Percentiles rank a stretch among this genome's conserved stretches.
These are phyloP conservation scores for Pectinophora gossypiella DNA, from an alignment of 1,140 invertebrate species.

Conservation along the genomic window DNA sequence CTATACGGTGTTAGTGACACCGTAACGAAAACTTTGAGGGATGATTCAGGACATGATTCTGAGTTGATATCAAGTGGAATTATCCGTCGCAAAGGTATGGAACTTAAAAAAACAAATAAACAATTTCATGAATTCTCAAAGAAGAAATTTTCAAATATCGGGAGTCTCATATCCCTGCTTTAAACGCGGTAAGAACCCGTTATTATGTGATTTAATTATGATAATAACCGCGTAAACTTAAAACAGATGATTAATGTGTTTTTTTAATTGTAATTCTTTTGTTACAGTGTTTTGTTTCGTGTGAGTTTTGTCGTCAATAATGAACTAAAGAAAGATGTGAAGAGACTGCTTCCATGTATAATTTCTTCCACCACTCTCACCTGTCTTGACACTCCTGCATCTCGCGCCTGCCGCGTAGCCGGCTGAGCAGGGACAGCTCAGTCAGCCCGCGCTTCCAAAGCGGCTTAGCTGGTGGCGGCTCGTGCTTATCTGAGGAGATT, in stretches of 20 bases:
- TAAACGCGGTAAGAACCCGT: too few species aligned
- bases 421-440: slow-evolving; percentile 46
- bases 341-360: not conserved
- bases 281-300: not conserved
- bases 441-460: slow-evolving; percentile 58
- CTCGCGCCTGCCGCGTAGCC: slow-evolving; percentile 37
- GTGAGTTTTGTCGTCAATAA: too few species aligned
- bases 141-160: too few species aligned
- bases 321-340: not conserved
- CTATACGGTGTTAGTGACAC: not conserved
- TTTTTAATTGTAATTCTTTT: not conserved
- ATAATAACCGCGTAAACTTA: too few species aligned
- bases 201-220: too few species aligned
- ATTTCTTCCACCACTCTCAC: slow-evolving; percentile 6
- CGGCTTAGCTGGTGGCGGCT: slow-evolving; percentile 36
- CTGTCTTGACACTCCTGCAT: slow-evolving; percentile 40
- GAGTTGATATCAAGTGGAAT: too few species aligned
- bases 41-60: too few species aligned
- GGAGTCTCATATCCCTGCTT: too few species aligned
- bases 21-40: too few species aligned
- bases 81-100: too few species aligned
- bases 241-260: not conserved
- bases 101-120: too few species aligned
- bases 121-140: not conserved
- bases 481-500: slow-evolving; percentile 35